These are phyloP conservation scores for Monomorium pharaonis DNA, from an alignment of 1,140 invertebrate genomes.

Conservation along the genomic window DNA sequence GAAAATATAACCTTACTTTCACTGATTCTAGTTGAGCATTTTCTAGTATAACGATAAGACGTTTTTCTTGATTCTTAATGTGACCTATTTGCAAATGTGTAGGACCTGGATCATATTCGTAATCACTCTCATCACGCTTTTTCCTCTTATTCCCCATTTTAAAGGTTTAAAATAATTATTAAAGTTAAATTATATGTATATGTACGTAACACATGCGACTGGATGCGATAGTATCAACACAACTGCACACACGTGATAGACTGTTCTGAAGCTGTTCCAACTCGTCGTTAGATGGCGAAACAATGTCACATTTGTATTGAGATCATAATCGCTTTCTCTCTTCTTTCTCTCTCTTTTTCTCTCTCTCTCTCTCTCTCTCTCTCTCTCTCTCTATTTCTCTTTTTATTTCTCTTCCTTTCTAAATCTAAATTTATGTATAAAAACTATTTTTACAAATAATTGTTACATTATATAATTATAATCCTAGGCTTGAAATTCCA, in stretches of 20 bases:
- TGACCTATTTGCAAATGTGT: slow-evolving; percentile 89
- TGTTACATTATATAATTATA: too few relatives aligned
- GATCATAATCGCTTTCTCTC: too few relatives aligned
- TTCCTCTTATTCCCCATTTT: slow-evolving; percentile 90
- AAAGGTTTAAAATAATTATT: neutral
- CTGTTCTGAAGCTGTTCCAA: neutral
- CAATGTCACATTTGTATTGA: neutral
- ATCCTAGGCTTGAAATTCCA: too few relatives aligned
- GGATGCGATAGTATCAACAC: neutral
- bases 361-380: too few relatives aligned
- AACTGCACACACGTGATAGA: neutral
- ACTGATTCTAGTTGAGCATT: slow-evolving; percentile 97
- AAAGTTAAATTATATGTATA: neutral
- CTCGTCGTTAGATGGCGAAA: neutral
- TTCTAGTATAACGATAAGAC: slow-evolving; percentile 97
- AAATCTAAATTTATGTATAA: too few relatives aligned
- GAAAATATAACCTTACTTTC: slow-evolving; percentile 89
- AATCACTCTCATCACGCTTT: slow-evolving; percentile 85
- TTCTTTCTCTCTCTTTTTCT: too few relatives aligned
- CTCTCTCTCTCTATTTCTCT: too few relatives aligned
- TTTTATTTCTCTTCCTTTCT: too few relatives aligned
- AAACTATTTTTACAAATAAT: too few relatives aligned
- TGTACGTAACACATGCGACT: neutral
- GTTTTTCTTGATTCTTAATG: slow-evolving; percentile 93
- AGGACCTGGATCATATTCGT: slow-evolving; percentile 89